Base-by-base conservation (phyloP, 2,888 invertebrate genomes). In the Drosophila anceps region DNA sequence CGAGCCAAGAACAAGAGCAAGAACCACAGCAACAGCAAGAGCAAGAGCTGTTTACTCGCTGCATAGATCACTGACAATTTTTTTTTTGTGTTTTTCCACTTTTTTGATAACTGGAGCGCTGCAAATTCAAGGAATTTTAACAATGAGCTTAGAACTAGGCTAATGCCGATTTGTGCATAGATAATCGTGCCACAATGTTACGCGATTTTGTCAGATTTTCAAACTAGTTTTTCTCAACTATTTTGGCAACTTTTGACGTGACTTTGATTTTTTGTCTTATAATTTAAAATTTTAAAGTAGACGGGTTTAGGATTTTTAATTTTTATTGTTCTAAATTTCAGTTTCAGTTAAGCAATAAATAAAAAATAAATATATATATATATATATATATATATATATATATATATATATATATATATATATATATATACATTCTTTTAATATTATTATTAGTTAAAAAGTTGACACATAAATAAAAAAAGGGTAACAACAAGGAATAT, bases 41-140 rank as follows among this genome's bases (percentile, higher is more conserved):
- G 43, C 24, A 3, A 54, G 27, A n/a, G 62, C 18, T 58, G 77
- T 70, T 20, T 62, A 53, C 33, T 50, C 61, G 62, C 20, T 58
- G 77, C 69, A 50, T 39, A 63, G 60, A 64, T 74, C 73, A 55
- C 54, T 27, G 54, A 20, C 20, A 51, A 50, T 39, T 24, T 58
- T 37, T n/a, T 4, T 37, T 31, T 27, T 15, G 33, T 46, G 29
- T 10, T 27, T 31, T 50, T 48, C 6, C 29, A n/a, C 44, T 18
- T 31, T 50, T 12, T 69, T 41, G 31, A 15, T 51, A 57, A 55
- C 7, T 51, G 27, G 41, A 71, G 37, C 58, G 53, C 33, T 6
- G 37, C 20, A 74, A 66, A 78, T 76, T 4, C 20, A 27, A 20
- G n/a, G 59, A 61, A 27, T 24, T 29, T 13, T 1, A 58, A 58